A percentile compares a stretch with the other conserved stretches of the same genome.
Evolutionary conservation across 2,113 vertebrate genomes (phyloP).

Genomic region (Rhabdomys dilectus): DNA sequence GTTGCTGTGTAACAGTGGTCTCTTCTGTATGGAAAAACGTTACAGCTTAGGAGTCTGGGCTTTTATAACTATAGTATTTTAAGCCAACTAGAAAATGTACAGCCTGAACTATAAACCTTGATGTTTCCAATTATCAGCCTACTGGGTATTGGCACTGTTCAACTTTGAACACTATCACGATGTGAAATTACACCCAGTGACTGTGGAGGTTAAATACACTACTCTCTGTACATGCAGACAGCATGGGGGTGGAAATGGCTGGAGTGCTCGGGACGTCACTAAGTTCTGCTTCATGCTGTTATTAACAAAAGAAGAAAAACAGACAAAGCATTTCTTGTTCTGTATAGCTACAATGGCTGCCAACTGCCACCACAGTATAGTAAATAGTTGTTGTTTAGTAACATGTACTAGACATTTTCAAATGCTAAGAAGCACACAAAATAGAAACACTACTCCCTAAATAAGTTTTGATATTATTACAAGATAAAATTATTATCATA

Average conservation of each 20-base stretch:
- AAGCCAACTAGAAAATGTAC: conserved; percentile 35
- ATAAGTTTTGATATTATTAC: conserved; percentile 16
- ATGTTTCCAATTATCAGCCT: conserved; percentile 36
- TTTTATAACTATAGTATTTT: not conserved
- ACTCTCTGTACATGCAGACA: not conserved
- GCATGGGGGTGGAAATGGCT: not conserved
- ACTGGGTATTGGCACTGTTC: not conserved
- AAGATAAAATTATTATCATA: not conserved
- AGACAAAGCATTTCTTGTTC: not conserved
- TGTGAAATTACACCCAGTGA: not conserved
- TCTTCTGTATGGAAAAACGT: not conserved
- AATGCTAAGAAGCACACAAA: not conserved
- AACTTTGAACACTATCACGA: not conserved
- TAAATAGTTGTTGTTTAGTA: not conserved
- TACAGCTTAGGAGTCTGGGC: not conserved
- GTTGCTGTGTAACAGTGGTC: not conserved
- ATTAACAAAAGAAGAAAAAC: not conserved
- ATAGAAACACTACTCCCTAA: not conserved
- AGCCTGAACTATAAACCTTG: not conserved
- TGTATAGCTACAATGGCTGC: not conserved
- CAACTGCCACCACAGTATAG: not conserved
- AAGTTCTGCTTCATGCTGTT: not conserved
- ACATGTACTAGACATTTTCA: conserved; percentile 25
- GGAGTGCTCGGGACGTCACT: not conserved
- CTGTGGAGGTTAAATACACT: not conserved